Evolutionary conservation across 2,888 invertebrate species (phyloP).

Genomic region (Dyspetes luteomarginatus): DNA sequence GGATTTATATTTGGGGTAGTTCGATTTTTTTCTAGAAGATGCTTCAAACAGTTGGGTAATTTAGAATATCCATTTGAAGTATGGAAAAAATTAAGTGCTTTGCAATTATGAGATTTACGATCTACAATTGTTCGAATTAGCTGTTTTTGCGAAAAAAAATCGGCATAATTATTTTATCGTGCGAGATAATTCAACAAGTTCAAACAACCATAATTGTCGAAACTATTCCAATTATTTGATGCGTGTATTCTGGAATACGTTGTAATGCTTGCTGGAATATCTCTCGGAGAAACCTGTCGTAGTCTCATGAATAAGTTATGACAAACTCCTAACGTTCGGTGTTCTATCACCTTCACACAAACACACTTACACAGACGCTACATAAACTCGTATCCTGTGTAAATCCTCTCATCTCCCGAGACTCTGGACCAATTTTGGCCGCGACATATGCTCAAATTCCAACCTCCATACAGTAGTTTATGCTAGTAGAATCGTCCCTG

Average conservation of each 20-base stretch:
- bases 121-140: neutral
- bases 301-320: constrained; percentile 55
- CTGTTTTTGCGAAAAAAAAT: too few relatives aligned
- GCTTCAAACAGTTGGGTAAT: too few relatives aligned
- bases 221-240: constrained; percentile 36
- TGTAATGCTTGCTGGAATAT: constrained; percentile 26
- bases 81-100: too few relatives aligned
- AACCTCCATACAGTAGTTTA: constrained; percentile 20
- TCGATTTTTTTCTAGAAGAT: too few relatives aligned
- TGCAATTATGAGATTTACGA: too few relatives aligned
- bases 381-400: constrained; percentile 1
- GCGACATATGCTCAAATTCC: constrained; percentile 23
- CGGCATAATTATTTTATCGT: neutral
- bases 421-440: constrained; percentile 32
- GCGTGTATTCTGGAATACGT: constrained; percentile 30
- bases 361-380: neutral
- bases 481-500: neutral
- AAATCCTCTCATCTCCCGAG: constrained; percentile 37
- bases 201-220: constrained; percentile 9
- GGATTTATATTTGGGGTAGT: too few relatives aligned
- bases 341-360: constrained; percentile 5
- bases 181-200: constrained; percentile 20
- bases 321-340: constrained; percentile 15
- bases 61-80: too few relatives aligned
- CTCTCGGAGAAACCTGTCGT: constrained; percentile 14